These are phyloP conservation scores for Trichechus manatus DNA, from an alignment of 2,113 vertebrate species.

Conservation along the genomic window DNA sequence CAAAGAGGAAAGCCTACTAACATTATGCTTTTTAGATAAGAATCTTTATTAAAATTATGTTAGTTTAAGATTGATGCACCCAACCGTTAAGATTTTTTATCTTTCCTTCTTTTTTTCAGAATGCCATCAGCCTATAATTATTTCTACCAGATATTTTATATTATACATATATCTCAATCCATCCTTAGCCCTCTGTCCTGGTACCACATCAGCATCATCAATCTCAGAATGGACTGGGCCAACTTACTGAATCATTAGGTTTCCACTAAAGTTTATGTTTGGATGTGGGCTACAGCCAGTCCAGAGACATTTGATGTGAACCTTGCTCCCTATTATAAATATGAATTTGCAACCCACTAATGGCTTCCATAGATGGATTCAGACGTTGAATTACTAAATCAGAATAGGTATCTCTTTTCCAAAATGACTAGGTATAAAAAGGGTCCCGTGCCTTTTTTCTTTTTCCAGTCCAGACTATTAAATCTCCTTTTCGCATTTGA, in stretches of 20 bases:
- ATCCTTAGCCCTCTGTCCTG: slow-evolving; percentile 35
- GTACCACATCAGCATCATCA: neutral
- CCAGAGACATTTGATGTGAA: neutral
- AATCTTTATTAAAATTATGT: slow-evolving; percentile 46
- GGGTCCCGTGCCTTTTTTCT: neutral
- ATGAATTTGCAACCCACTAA: neutral
- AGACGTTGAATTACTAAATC: neutral
- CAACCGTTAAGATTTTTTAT: neutral
- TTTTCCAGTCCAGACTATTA: slow-evolving; percentile 7
- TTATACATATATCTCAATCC: neutral
- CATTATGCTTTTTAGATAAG: slow-evolving; percentile 41
- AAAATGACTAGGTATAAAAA: neutral
- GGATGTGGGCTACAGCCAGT: neutral
- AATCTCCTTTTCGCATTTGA: neutral
- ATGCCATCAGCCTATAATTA: neutral
- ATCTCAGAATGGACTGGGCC: neutral
- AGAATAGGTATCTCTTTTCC: neutral
- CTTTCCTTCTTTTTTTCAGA: neutral
- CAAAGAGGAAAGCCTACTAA: slow-evolving; percentile 2
- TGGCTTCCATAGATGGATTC: neutral
- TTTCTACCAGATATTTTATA: slow-evolving; percentile 5
- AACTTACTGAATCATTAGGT: slow-evolving; percentile 31
- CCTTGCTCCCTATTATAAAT: neutral
- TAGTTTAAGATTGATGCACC: slow-evolving; percentile 20
- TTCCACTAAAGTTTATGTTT: slow-evolving; percentile 28